These are phyloP conservation scores for Montipora capricornis DNA, from an alignment of 64 coral and sea anemone genomes.

Conservation along the genomic window DNA sequence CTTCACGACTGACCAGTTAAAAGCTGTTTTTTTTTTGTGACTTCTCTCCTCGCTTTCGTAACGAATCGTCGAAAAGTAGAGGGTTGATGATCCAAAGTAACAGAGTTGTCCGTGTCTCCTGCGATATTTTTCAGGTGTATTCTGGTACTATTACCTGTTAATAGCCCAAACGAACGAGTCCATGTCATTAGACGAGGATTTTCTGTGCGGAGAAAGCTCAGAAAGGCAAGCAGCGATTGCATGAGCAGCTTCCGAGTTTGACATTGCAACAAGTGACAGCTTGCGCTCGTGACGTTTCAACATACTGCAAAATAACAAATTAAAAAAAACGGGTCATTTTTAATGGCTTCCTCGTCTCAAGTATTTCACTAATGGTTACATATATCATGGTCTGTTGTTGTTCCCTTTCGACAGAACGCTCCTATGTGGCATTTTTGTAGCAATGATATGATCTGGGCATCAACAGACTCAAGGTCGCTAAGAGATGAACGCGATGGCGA, in stretches of 20 bases:
- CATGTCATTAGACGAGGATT: slow-evolving; percentile 61
- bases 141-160: slow-evolving; percentile 25
- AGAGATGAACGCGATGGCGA: too few relatives aligned
- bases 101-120: not conserved
- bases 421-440: too few relatives aligned
- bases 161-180: slow-evolving; percentile 62
- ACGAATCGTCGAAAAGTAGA: not conserved
- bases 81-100: not conserved
- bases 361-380: too few relatives aligned
- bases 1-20: not conserved
- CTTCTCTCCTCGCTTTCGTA: not conserved
- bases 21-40: not conserved
- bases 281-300: slow-evolving; percentile 81
- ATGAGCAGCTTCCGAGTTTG: slow-evolving; percentile 85
- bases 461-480: too few relatives aligned
- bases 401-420: too few relatives aligned
- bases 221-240: slow-evolving; percentile 86
- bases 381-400: too few relatives aligned
- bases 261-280: slow-evolving; percentile 89
- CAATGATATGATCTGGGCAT: too few relatives aligned
- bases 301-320: slow-evolving; percentile 50
- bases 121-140: not conserved
- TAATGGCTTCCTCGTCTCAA: too few relatives aligned
- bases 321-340: too few relatives aligned
- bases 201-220: slow-evolving; percentile 87